Evolutionary conservation across 2,888 invertebrate species (phyloP).

Genomic region (Drosophila quinaria): DNA sequence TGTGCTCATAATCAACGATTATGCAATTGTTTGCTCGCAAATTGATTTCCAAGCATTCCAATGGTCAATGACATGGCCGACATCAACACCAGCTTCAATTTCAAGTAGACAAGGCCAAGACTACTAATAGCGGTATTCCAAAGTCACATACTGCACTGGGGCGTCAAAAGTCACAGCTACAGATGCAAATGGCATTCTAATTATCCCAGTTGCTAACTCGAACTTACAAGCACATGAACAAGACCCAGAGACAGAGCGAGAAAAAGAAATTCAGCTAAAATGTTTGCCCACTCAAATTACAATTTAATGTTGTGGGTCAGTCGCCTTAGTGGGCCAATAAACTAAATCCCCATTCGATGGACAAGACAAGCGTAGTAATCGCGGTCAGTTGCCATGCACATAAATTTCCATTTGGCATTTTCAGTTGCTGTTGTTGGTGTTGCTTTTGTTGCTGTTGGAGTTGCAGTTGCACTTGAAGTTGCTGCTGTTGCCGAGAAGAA

Average conservation of each 20-base stretch:
- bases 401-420: constrained; percentile 70
- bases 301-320: constrained; percentile 80
- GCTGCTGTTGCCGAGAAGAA: constrained; percentile 35
- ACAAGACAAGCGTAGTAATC: constrained; percentile 64
- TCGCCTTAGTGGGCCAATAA: constrained; percentile 78
- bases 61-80: constrained; percentile 58
- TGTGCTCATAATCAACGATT: constrained; percentile 59
- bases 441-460: constrained; percentile 35
- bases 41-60: constrained; percentile 62
- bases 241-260: neutral
- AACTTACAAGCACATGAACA: constrained; percentile 47
- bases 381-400: constrained; percentile 67
- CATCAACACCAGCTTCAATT: constrained; percentile 34
- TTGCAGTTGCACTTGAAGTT: constrained; percentile 36
- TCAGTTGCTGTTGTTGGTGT: constrained; percentile 39
- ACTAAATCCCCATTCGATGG: constrained; percentile 63
- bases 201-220: constrained; percentile 52
- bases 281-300: constrained; percentile 80
- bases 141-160: constrained; percentile 52
- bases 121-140: constrained; percentile 50
- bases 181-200: constrained; percentile 60
- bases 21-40: constrained; percentile 64
- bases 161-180: constrained; percentile 68
- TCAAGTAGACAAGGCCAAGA: constrained; percentile 31
- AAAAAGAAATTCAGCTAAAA: constrained; percentile 62